These are phyloP conservation scores for Porites rus DNA, from an alignment of 92 coral and sea anemone genomes.

Conservation along the genomic window DNA sequence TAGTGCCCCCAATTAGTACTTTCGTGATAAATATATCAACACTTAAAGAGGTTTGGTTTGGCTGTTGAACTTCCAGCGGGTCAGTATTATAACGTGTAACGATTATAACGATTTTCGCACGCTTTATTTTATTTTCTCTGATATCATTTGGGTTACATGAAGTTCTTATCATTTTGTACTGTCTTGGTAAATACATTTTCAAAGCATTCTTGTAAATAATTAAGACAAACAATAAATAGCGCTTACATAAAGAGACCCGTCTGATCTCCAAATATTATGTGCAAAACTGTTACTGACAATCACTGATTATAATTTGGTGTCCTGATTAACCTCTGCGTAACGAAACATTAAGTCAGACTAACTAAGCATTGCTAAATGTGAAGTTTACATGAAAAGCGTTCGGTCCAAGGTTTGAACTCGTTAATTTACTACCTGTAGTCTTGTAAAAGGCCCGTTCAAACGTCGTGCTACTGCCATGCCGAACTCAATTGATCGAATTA, in stretches of 20 bases:
- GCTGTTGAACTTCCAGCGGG: background rate
- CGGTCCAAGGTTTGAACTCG: no score
- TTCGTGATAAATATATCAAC: no score
- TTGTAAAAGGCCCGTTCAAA: no score
- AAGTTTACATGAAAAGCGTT: no score
- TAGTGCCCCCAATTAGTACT: no score
- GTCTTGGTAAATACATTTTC: background rate
- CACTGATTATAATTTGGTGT: background rate
- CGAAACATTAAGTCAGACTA: background rate
- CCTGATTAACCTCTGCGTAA: background rate
- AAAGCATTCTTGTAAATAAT: slow-evolving; percentile 45
- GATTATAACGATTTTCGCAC: no score
- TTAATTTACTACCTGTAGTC: no score
- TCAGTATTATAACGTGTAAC: no score
- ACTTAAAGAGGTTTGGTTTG: background rate
- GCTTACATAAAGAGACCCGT: background rate
- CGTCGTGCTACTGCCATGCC: no score
- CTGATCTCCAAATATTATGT: slow-evolving; percentile 12
- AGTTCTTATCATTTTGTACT: background rate
- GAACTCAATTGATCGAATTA: no score
- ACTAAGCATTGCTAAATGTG: background rate
- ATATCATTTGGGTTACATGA: background rate
- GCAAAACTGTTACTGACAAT: background rate
- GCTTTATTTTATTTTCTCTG: background rate
- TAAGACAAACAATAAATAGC: slow-evolving; percentile 37